Conservation (phyloP, 2,797 vertebrate genomes). For the Buceros bicornis region DNA sequence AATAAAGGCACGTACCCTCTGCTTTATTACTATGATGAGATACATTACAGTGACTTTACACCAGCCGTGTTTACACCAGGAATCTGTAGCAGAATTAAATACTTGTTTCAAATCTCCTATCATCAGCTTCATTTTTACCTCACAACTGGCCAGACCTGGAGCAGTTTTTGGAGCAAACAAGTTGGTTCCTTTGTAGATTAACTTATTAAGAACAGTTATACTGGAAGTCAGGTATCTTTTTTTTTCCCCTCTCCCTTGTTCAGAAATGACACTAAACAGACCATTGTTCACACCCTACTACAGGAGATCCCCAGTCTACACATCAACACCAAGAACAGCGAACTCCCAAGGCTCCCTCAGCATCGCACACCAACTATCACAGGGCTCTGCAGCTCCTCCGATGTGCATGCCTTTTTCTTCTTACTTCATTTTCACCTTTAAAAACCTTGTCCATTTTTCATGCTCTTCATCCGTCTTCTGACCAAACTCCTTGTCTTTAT, state of each 20-base stretch:
- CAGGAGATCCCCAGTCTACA: neutral
- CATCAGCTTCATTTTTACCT: neutral
- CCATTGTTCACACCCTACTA: neutral
- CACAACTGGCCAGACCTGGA: neutral
- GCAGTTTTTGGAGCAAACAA: neutral
- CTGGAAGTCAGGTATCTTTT: neutral
- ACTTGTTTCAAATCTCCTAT: neutral
- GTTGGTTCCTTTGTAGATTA: neutral
- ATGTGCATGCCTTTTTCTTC: accelerated
- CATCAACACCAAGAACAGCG: neutral
- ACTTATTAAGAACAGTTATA: neutral
- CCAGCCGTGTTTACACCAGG: accelerated
- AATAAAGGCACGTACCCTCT: neutral
- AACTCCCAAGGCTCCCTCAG: neutral
- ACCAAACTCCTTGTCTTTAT: neutral
- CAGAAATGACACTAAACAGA: neutral
- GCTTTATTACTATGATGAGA: neutral
- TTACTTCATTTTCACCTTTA: neutral
- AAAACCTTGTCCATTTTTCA: neutral
- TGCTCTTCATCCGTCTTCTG: neutral
- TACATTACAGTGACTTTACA: neutral
- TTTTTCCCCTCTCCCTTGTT: neutral
- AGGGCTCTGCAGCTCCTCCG: neutral
- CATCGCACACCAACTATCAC: neutral
- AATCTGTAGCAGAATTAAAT: neutral